Evolutionary conservation across 2,797 vertebrate species (phyloP).

Genomic region (Sebastes flavidus): DNA sequence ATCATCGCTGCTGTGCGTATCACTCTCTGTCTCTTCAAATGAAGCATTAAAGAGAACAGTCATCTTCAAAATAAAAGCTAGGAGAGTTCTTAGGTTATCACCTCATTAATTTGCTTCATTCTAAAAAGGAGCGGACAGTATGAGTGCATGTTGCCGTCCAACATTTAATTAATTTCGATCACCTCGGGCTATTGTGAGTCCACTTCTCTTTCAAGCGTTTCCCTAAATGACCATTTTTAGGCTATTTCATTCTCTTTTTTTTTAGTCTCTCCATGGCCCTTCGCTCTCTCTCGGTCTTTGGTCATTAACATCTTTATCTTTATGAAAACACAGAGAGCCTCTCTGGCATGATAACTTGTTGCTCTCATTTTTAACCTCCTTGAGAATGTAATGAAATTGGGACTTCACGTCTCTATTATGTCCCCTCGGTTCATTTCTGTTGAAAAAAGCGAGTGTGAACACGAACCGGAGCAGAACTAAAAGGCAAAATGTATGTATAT

Average conservation of each 20-base stretch:
- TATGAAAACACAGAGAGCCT: slow-evolving; percentile 41
- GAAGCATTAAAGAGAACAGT: slow-evolving; percentile 22
- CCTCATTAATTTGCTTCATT: slow-evolving; percentile 50
- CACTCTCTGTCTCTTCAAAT: slow-evolving; percentile 10
- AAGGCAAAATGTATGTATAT: background rate
- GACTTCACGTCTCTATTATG: slow-evolving; percentile 13
- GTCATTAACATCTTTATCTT: slow-evolving; percentile 59
- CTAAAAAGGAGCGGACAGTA: slow-evolving; percentile 16
- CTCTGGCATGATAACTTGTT: slow-evolving; percentile 33
- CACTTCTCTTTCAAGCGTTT: slow-evolving; percentile 46
- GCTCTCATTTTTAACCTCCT: slow-evolving; percentile 38
- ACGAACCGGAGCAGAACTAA: background rate
- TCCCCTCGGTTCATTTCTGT: background rate
- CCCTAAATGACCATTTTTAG: slow-evolving; percentile 49
- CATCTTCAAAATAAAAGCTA: slow-evolving; percentile 56
- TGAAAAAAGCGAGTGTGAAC: background rate
- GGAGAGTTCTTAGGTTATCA: slow-evolving; percentile 50
- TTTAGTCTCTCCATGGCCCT: slow-evolving; percentile 23
- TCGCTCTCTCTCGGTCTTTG: slow-evolving; percentile 21
- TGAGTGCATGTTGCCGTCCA: slow-evolving; percentile 19
- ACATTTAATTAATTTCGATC: slow-evolving; percentile 65
- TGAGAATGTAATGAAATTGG: slow-evolving; percentile 28
- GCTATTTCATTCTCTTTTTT: slow-evolving; percentile 18
- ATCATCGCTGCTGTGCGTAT: slow-evolving; percentile 13
- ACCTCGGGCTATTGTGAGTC: slow-evolving; percentile 49